A percentile compares a stretch with the other conserved stretches of the same genome.
Conservation (phyloP, 2,888 invertebrate genomes). For the Drosophila nigritarsus region DNA sequence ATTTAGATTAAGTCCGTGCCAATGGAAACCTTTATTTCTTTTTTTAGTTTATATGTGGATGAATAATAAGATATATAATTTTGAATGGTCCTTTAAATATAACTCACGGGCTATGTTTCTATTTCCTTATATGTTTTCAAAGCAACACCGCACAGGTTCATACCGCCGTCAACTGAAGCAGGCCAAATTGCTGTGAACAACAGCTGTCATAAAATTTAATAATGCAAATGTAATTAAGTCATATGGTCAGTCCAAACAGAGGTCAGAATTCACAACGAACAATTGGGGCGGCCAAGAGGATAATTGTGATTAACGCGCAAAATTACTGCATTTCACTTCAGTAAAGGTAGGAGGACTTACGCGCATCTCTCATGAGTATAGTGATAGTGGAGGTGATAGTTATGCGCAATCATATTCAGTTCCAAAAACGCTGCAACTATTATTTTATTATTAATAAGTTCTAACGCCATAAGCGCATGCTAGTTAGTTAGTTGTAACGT, state of each 20-base stretch:
- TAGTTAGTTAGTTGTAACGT: neutral
- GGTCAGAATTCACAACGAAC: slow-evolving; percentile 23
- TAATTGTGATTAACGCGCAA: neutral
- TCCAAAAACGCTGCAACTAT: slow-evolving; percentile 4
- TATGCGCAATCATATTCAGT: slow-evolving; percentile 23
- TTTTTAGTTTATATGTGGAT: neutral
- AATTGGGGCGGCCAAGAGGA: slow-evolving; percentile 3
- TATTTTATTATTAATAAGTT: slow-evolving; percentile 42
- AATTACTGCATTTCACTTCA: slow-evolving; percentile 31
- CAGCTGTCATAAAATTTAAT: slow-evolving; percentile 83
- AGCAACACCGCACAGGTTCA: slow-evolving; percentile 25
- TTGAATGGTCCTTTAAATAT: neutral
- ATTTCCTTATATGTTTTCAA: slow-evolving; percentile 31
- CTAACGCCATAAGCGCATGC: slow-evolving; percentile 4
- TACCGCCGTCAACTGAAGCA: neutral
- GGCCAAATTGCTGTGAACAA: slow-evolving; percentile 52
- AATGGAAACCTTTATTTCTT: neutral
- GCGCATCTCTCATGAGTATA: neutral
- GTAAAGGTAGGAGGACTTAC: neutral
- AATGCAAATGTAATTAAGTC: slow-evolving; percentile 83
- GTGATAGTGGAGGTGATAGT: neutral
- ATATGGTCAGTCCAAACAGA: slow-evolving; percentile 57
- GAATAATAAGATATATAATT: neutral
- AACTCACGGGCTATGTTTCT: neutral
- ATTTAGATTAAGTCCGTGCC: neutral